Evolutionary conservation across 2,113 vertebrate species (phyloP).

Genomic region (Emydura subglobosa): DNA sequence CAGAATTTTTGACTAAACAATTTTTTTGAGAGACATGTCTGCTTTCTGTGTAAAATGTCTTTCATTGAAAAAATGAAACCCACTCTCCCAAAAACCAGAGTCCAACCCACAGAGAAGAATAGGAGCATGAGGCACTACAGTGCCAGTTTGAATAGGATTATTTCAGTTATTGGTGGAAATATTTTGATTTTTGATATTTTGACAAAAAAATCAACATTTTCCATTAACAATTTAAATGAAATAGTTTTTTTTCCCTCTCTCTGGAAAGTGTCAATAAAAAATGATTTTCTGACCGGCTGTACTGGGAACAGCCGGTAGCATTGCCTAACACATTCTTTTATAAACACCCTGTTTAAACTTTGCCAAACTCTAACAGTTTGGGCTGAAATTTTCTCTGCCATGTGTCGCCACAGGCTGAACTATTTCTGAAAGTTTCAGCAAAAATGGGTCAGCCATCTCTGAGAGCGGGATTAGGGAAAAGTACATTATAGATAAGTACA

Average conservation of each 20-base stretch:
- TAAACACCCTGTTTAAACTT: background rate
- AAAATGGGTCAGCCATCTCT: background rate
- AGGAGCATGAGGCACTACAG: no score
- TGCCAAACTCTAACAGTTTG: background rate
- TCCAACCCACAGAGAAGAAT: no score
- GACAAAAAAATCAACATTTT: background rate
- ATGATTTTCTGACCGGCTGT: background rate
- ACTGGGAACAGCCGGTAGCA: background rate
- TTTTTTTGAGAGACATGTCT: background rate
- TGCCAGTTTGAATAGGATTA: no score
- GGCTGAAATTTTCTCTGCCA: background rate
- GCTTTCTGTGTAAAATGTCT: background rate
- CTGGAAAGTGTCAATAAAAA: background rate
- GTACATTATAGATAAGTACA: no score
- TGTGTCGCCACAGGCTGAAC: background rate
- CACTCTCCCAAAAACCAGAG: no score
- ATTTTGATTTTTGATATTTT: background rate
- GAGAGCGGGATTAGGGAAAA: background rate
- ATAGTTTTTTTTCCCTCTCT: background rate
- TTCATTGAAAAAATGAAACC: background rate
- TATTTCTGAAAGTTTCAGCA: slow-evolving; percentile 8
- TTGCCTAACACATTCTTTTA: background rate
- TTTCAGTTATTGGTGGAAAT: background rate
- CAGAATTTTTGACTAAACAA: background rate
- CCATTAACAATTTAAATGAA: background rate